Base-by-base conservation (phyloP, 1,140 invertebrate species). In the Anastrepha ludens region DNA sequence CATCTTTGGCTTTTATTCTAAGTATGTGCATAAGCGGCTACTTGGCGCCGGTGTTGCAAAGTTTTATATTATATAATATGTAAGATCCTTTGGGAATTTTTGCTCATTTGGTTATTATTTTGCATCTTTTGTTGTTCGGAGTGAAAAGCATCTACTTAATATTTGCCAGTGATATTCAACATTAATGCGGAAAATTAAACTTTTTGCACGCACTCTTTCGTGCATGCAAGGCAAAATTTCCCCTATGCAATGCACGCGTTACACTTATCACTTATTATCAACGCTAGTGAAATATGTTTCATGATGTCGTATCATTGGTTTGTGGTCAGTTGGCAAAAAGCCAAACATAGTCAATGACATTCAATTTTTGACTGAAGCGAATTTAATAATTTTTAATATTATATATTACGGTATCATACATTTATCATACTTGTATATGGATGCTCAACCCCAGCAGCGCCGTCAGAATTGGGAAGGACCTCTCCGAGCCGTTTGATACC, bases 51-150 rank as follows among this genome's bases (percentile, higher is more conserved):
- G 74, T 81, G 17, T 29, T 20, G 20, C 11, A 15, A 81, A 81
- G 74, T 81, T 81, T 81, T 29, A 3, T 41, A 55, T 47, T 55
- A 81, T 67, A 67, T 67, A 39, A 29, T 81, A 29, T 55, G n/a
- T 29, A 29, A 55, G 74, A 9, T n/a, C 44, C 9, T 17, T 74
- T 74, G 67, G 41, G n/a, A 81, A 17, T 81, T 81, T 20, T 7
- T 55, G 11, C 74, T 55, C 44, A 47, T 74, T 29, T 29, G 8
- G 44, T 50, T 74, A 74, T 74, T 74, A 47, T 41, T 47, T 74
- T 81, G 50, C 44, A 81, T 81, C 74, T 50, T 44, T 81, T 41
- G 44, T 55, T 81, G 15, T 58, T 81, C 9, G 74, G 17, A 81
- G 20, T 55, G 7, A 55, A 55, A 20, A 55, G n/a, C 2, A 17